phyloP scores from a whole-genome alignment of 2,797 vertebrate genomes.

The Darevskia mixta region DNA sequence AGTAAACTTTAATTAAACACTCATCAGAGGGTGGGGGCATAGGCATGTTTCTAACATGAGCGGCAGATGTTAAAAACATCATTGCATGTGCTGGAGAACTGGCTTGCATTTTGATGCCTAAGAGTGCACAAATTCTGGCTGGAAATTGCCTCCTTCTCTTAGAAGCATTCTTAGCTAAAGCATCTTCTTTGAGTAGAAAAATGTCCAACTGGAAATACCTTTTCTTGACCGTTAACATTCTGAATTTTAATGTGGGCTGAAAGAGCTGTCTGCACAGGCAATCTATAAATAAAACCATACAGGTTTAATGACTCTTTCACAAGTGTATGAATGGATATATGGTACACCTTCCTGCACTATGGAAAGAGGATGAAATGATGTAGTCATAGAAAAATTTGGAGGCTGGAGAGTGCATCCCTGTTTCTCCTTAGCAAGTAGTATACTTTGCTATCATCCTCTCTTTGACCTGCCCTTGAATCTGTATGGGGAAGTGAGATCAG shows the following conservation, averaged over 20 bases:
- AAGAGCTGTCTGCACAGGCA: neutral
- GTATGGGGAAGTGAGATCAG: no score
- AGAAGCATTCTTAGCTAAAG: neutral
- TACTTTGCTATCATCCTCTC: no score
- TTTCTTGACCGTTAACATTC: neutral
- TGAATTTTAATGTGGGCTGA: neutral
- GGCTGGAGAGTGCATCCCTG: no score
- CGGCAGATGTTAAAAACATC: conserved; percentile 46
- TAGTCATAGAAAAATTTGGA: no score
- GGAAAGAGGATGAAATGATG: no score
- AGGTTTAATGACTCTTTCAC: neutral
- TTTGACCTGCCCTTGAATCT: no score
- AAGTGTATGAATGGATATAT: neutral
- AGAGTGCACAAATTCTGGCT: neutral
- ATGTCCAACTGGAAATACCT: neutral
- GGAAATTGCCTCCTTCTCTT: neutral
- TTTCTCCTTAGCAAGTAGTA: no score
- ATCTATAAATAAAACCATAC: neutral
- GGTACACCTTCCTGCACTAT: no score
- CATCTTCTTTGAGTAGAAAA: neutral
- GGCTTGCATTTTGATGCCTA: neutral
- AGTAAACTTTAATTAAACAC: conserved; percentile 64
- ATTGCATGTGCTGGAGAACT: conserved; percentile 9
- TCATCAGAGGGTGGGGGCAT: conserved; percentile 47
- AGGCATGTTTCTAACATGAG: conserved; percentile 52